Evolutionary conservation across 53 echinoderm and acorn worm species (phyloP).

Genomic region (Echinarachnius parma): DNA sequence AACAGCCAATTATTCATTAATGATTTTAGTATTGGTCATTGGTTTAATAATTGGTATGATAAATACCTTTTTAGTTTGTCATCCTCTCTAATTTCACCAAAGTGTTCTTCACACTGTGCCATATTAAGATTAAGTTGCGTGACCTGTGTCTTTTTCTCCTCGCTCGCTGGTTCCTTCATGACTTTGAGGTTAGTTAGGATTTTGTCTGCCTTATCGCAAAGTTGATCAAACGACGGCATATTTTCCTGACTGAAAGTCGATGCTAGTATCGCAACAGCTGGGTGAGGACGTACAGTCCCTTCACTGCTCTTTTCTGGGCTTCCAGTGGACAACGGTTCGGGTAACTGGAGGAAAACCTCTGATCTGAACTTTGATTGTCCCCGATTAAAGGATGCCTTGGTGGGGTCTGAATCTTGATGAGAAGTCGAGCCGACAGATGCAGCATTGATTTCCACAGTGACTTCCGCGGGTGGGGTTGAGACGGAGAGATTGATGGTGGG

Average conservation of each 20-base stretch:
- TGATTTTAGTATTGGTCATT: too few species aligned
- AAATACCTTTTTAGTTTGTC: too few species aligned
- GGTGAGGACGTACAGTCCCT: not conserved
- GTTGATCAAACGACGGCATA: constrained; percentile 75
- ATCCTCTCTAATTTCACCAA: too few species aligned
- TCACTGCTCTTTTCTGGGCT: constrained; percentile 2
- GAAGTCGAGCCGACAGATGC: not conserved
- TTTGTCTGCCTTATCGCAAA: constrained; percentile 69
- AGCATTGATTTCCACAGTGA: constrained; percentile 1
- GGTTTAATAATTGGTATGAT: too few species aligned
- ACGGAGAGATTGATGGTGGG: constrained; percentile 27
- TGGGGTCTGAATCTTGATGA: not conserved
- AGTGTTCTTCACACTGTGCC: too few species aligned
- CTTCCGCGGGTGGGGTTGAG: constrained; percentile 10
- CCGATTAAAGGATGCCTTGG: not conserved
- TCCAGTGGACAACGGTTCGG: not conserved
- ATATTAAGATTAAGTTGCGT: too few species aligned
- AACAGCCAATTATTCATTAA: too few species aligned
- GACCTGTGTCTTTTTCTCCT: too few species aligned
- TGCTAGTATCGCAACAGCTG: not conserved
- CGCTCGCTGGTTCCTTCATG: constrained; percentile 9
- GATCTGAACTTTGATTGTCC: constrained; percentile 24
- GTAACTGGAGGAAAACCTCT: constrained; percentile 38
- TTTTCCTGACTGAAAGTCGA: constrained; percentile 9
- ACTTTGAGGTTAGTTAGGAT: constrained; percentile 65